Conservation (phyloP, 2,113 vertebrate species). For the Catagonus wagneri region DNA sequence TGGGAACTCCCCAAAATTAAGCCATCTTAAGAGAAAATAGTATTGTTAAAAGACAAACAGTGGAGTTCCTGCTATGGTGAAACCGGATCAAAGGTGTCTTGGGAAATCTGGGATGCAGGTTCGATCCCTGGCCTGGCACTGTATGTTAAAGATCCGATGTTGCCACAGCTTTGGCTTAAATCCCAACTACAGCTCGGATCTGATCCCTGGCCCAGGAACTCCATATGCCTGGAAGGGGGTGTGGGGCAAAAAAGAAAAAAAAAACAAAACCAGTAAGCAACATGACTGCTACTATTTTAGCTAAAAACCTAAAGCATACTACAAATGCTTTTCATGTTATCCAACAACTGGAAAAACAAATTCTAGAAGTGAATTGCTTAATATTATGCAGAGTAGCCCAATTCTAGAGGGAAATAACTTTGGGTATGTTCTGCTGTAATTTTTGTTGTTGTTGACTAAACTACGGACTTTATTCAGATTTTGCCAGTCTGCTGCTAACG, state of each 20-base stretch:
- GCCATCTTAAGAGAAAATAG: background rate
- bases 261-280: background rate
- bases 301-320: background rate
- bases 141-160: too few species aligned
- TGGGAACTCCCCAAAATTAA: background rate
- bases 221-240: too few species aligned
- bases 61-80: too few species aligned
- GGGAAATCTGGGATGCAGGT: too few species aligned
- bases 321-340: background rate
- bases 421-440: background rate
- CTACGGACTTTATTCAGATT: background rate
- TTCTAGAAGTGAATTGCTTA: conserved; percentile 13
- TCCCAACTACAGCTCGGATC: too few species aligned
- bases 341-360: conserved; percentile 15
- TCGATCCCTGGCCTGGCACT: too few species aligned
- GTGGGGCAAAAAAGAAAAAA: too few species aligned
- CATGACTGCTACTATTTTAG: background rate
- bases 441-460: background rate
- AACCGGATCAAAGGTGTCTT: too few species aligned
- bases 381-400: background rate
- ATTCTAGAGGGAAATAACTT: background rate
- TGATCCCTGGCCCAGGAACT: too few species aligned
- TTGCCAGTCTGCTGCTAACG: background rate
- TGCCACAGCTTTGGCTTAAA: too few species aligned
- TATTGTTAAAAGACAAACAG: background rate